Evolutionary conservation across 2,797 vertebrate species (phyloP).

Genomic region (Echiichthys vipera): DNA sequence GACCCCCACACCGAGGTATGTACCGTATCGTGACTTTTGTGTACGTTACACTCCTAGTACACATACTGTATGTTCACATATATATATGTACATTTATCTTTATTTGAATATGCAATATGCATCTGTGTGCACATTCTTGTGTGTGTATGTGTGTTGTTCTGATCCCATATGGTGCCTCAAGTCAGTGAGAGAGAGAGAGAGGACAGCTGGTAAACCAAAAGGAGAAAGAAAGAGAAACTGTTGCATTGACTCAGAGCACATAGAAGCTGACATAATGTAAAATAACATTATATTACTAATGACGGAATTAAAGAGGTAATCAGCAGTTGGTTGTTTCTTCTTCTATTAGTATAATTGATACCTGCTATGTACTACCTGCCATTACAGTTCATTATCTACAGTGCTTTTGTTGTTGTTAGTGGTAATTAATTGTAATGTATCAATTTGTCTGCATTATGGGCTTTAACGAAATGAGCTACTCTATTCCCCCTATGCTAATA

Average conservation of each 20-base stretch:
- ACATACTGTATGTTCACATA: too few relatives aligned
- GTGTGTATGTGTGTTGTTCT: not conserved
- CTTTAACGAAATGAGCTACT: slow-evolving; percentile 70
- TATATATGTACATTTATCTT: not conserved
- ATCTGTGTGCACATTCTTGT: not conserved
- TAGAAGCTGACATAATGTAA: slow-evolving; percentile 26
- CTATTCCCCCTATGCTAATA: slow-evolving; percentile 64
- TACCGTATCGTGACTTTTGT: too few relatives aligned
- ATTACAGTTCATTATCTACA: slow-evolving; percentile 73
- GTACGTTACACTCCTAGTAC: too few relatives aligned
- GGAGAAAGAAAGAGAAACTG: slow-evolving; percentile 2
- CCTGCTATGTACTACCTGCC: slow-evolving; percentile 66
- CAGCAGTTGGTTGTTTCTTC: slow-evolving; percentile 54
- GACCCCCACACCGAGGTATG: too few relatives aligned
- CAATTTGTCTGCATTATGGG: slow-evolving; percentile 77
- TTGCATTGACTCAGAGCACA: slow-evolving; percentile 9
- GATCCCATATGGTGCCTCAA: slow-evolving; percentile 30
- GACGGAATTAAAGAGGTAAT: slow-evolving; percentile 59
- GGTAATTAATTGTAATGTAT: slow-evolving; percentile 75
- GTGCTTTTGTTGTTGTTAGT: slow-evolving; percentile 70
- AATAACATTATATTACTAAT: slow-evolving; percentile 59
- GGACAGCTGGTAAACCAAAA: slow-evolving; percentile 24
- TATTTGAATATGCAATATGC: slow-evolving; percentile 10
- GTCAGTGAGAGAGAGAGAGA: slow-evolving; percentile 27
- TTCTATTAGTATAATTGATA: slow-evolving; percentile 70